Evolutionary conservation across 2,888 invertebrate genomes (phyloP), one percentile per base, ranked within the genome.

Genomic region (Mythimna impura): DNA sequence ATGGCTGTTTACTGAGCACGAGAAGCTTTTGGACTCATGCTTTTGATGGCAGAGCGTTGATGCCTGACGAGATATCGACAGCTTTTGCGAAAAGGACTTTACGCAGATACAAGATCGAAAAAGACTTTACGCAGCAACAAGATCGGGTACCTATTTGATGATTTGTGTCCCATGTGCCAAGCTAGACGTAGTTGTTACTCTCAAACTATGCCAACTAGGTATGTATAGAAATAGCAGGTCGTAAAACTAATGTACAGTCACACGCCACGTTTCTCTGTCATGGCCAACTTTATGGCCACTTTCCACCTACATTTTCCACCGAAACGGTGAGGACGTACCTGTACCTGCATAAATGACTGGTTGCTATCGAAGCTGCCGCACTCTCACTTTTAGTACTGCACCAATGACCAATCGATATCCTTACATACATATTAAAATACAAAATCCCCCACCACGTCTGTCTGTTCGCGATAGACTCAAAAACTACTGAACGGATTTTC

Each of bases 211-310:
- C 85, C 85, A 82, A 63, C 73, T 71, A 65, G 57, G n/a, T 60
- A 12, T 50, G 40, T 79, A 73, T 82, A 74, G 82, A 82, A 82
- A 82, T 85, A 82, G 83, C 74, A 78, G 82, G 71, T 82, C 85
- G 79, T 85, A 72, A 82, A 82, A 78, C 69, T 57, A 77, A 85
- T 78, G 66, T 60, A 84, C 57, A 70, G 81, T 84, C 81, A 22
- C 71, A 71, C 67, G 76, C 66, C 34, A 57, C 22, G 61, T 79
- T 73, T 73, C 80, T 79, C 71, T 83, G 73, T 68, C 86, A 84
- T 73, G 76, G 75, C 58, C 73, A 85, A 43, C 70, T 78, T 77
- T 85, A 71, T 85, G 69, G 54, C 57, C 65, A 71, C 73, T 82
- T 79, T 79, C 71, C 64, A 76, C 82, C 36, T 58, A 70, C 50